Evolutionary conservation across 1,140 invertebrate genomes (phyloP).

Genomic region (Hyphantria cunea): DNA sequence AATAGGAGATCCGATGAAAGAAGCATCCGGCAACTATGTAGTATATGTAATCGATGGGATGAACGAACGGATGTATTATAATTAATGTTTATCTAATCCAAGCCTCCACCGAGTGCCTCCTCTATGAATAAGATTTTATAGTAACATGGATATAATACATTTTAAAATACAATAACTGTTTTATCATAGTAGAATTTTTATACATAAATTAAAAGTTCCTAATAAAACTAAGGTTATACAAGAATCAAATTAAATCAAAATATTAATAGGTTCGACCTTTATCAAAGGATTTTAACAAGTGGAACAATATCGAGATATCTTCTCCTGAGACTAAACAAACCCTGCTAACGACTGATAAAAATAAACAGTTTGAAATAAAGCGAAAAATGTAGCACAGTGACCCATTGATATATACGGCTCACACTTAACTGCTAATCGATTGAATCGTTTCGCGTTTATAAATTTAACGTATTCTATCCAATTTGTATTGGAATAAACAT

Average conservation of each 20-base stretch:
- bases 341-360: constrained; percentile 4
- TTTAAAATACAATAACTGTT: not conserved
- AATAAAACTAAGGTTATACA: not conserved
- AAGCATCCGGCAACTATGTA: no score
- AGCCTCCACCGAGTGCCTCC: no score
- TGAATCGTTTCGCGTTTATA: not conserved
- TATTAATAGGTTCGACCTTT: no score
- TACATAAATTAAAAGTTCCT: not conserved
- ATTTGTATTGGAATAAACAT: no score
- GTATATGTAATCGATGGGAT: not conserved
- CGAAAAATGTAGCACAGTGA: not conserved
- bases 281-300: not conserved
- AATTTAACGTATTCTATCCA: not conserved
- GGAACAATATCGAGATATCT: constrained; percentile 2
- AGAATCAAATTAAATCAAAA: not conserved
- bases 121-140: no score
- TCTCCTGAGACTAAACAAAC: constrained; percentile 24
- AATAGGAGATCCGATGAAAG: no score
- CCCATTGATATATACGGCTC: not conserved
- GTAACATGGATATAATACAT: no score
- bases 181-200: not conserved
- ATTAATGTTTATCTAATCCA: not conserved
- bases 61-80: not conserved
- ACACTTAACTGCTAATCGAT: not conserved
- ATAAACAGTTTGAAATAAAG: constrained; percentile 7